Percentiles rank a stretch among this genome's conserved stretches.
Evolutionary conservation across 1,140 invertebrate species (phyloP).

Genomic region (roundworm (Caenorhabditis elegans)): WBcel235 BX284606.5:10227501-10228000

Average conservation of each 20-base stretch:
- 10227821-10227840: background rate
- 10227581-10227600: too few species aligned
- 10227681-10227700: too few species aligned
- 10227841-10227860: background rate
- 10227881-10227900: background rate
- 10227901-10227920: background rate
- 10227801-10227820: background rate
- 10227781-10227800: background rate
- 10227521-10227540: too few species aligned
- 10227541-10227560: too few species aligned
- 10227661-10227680: too few species aligned
- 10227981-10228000: background rate
- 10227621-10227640: too few species aligned
- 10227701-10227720: too few species aligned
- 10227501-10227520: too few species aligned
- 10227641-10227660: too few species aligned
- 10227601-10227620: too few species aligned
- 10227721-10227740: too few species aligned
- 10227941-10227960: background rate
- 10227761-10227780: background rate
- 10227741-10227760: slow-evolving; percentile 1
- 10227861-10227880: background rate
- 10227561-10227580: too few species aligned
- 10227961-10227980: background rate
- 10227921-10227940: slow-evolving; percentile 16